Percentiles rank a stretch among this genome's conserved stretches.
Evolutionary conservation across 2,888 invertebrate genomes (phyloP).

Genomic region (Auanema freiburgensis): DNA sequence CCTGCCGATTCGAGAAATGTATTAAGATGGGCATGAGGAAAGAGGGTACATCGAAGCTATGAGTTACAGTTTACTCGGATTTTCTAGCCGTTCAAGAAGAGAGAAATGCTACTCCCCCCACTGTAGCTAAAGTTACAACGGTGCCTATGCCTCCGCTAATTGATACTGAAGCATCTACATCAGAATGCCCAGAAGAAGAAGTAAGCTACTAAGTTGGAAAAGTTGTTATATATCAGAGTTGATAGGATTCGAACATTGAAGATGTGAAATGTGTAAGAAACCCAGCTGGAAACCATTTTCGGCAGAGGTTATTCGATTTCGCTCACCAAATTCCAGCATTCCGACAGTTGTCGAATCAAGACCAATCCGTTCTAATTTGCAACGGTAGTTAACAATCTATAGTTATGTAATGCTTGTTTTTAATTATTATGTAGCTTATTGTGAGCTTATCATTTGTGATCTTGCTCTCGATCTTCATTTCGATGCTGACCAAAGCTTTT

Average conservation of each 20-base stretch:
- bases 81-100: slow-evolving; percentile 77
- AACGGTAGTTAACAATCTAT: slow-evolving; percentile 4
- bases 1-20: slow-evolving; percentile 97
- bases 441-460: too few species aligned
- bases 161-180: not conserved
- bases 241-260: not conserved
- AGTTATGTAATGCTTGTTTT: not conserved
- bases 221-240: not conserved
- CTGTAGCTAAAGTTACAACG: not conserved
- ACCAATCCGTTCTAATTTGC: slow-evolving; percentile 3
- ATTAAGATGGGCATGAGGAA: slow-evolving; percentile 94
- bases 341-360: not conserved
- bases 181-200: not conserved
- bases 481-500: not conserved
- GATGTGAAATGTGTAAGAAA: not conserved
- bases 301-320: slow-evolving; percentile 69
- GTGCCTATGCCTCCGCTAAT: not conserved
- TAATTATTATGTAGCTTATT: not conserved
- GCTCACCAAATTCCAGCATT: slow-evolving; percentile 8
- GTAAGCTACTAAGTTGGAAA: not conserved
- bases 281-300: not conserved
- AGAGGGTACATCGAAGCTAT: slow-evolving; percentile 74
- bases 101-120: slow-evolving; percentile 69
- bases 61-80: not conserved
- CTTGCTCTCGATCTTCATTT: not conserved